Conservation (phyloP, 2,888 invertebrate species). For the Drosophila merina region DNA sequence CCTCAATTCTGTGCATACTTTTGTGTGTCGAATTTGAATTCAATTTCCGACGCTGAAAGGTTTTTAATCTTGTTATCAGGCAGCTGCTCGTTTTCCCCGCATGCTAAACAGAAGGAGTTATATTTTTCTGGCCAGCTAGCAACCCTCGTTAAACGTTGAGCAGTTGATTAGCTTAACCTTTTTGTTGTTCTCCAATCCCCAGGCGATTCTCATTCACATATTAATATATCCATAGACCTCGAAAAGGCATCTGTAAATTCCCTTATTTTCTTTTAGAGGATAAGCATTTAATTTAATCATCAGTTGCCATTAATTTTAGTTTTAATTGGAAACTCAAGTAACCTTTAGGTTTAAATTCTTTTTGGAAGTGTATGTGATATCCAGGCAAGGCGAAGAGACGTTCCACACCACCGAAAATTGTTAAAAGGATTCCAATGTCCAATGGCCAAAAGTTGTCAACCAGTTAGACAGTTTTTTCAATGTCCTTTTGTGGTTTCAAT, state of each 20-base stretch:
- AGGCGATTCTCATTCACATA: conserved; percentile 45
- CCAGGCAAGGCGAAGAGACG: not conserved
- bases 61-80: conserved; percentile 77
- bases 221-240: conserved; percentile 40
- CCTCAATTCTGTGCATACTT: conserved; percentile 72
- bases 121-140: conserved; percentile 29
- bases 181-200: conserved; percentile 38
- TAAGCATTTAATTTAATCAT: conserved; percentile 23
- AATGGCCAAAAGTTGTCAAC: conserved; percentile 18
- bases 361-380: not conserved
- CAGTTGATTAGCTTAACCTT: conserved; percentile 75
- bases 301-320: not conserved
- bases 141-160: conserved; percentile 66
- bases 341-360: not conserved
- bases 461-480: conserved; percentile 18
- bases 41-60: conserved; percentile 79
- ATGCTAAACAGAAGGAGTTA: conserved; percentile 39
- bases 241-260: not conserved
- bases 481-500: conserved; percentile 50
- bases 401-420: not conserved
- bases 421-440: conserved; percentile 51
- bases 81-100: conserved; percentile 46
- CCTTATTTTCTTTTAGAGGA: conserved; percentile 8
- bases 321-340: too few species aligned
- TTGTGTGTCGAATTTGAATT: conserved; percentile 78